Evolutionary conservation across 1,140 invertebrate genomes (phyloP).

Genomic region (Drosophila sucinea): DNA sequence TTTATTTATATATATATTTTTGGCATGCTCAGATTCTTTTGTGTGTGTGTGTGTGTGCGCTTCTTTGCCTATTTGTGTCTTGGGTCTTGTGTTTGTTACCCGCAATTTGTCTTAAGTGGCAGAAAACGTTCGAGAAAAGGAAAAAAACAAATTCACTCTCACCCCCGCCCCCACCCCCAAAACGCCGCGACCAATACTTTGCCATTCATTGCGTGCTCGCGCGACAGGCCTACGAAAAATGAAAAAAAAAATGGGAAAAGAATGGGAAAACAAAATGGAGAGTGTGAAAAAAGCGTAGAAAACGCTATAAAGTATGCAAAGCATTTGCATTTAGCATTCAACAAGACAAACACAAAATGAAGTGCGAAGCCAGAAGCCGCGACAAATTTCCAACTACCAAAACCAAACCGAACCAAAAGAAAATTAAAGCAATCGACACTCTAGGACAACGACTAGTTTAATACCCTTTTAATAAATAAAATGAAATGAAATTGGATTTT

Average conservation of each 20-base stretch:
- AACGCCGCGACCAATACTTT: conserved; percentile 32
- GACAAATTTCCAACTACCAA: conserved; percentile 68
- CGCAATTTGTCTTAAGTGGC: conserved; percentile 83
- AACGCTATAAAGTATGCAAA: conserved; percentile 81
- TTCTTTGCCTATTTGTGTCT: conserved; percentile 56
- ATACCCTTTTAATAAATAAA: neutral
- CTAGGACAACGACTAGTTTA: neutral
- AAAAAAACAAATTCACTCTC: neutral
- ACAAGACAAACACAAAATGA: conserved; percentile 81
- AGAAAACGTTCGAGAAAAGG: conserved; percentile 27
- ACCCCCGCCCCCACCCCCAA: conserved; percentile 18
- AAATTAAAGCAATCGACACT: neutral
- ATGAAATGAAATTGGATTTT: too few species aligned
- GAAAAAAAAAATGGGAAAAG: conserved; percentile 6
- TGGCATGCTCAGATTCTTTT: conserved; percentile 26
- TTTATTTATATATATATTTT: conserved; percentile 55
- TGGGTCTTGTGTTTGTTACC: conserved; percentile 59
- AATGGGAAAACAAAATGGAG: neutral
- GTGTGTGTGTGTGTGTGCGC: conserved; percentile 3
- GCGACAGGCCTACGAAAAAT: conserved; percentile 35
- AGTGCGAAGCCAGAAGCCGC: conserved; percentile 77
- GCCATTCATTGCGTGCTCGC: conserved; percentile 38
- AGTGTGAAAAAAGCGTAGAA: conserved; percentile 70
- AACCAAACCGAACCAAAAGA: conserved; percentile 34
- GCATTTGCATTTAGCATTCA: conserved; percentile 82